Evolutionary conservation across 2,113 vertebrate genomes (phyloP).

Genomic region (Phyllopteryx taeniolatus): DNA sequence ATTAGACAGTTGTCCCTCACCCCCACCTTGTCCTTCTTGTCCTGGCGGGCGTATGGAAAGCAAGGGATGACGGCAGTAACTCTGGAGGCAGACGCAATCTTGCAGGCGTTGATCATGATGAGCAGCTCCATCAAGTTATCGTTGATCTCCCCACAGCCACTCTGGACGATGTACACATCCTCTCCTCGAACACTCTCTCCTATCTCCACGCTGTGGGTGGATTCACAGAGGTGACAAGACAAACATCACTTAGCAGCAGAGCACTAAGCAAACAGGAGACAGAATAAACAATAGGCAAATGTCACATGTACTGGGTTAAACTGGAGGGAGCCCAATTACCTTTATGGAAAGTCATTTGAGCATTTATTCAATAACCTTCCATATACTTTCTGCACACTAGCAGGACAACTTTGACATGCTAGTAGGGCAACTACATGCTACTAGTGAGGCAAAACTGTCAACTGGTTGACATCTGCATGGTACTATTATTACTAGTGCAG

Average conservation of each 20-base stretch:
- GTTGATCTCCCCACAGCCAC: conserved; percentile 80
- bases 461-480: not conserved
- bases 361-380: not conserved
- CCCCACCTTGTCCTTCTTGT: conserved; percentile 83
- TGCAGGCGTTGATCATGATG: conserved; percentile 82
- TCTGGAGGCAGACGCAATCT: conserved; percentile 77
- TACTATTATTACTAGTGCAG: not conserved
- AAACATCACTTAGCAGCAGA: conserved; percentile 42
- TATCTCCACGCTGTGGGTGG: conserved; percentile 73
- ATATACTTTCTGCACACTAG: not conserved
- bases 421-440: not conserved
- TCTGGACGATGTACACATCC: conserved; percentile 82
- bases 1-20: conserved; percentile 67
- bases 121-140: conserved; percentile 81
- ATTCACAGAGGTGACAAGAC: conserved; percentile 23
- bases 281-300: conserved; percentile 39
- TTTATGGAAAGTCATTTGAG: not conserved
- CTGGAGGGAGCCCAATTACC: not conserved
- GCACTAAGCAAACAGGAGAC: conserved; percentile 18
- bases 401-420: not conserved
- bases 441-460: not conserved
- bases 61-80: conserved; percentile 80
- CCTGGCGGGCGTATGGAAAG: conserved; percentile 79
- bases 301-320: conserved; percentile 3
- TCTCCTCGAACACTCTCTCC: conserved; percentile 79